Evolutionary conservation across 2,888 invertebrate genomes (phyloP).

Genomic region (Choristoneura rosaceana): DNA sequence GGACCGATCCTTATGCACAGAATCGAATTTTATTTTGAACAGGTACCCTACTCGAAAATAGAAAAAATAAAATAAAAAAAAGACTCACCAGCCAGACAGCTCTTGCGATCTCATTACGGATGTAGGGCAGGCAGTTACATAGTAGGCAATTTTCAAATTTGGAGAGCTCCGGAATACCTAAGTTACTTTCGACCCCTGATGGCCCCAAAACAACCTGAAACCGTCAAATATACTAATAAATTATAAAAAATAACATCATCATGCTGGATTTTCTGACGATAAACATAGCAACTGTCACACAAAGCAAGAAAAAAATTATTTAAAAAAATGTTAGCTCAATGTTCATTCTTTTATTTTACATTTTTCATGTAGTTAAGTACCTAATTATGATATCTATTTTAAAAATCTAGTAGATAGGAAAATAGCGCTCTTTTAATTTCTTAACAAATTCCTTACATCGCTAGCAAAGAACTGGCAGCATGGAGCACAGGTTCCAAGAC

Average conservation of each 20-base stretch:
- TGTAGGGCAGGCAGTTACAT: constrained; percentile 67
- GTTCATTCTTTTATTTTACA: no score
- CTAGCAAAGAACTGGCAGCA: constrained; percentile 75
- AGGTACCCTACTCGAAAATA: background rate
- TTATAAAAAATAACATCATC: no score
- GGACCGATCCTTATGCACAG: no score
- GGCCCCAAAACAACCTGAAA: constrained; percentile 72
- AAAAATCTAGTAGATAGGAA: no score
- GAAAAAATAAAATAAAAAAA: background rate
- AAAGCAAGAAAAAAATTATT: no score
- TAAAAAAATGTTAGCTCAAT: no score
- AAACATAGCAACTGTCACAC: background rate
- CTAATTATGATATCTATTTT: no score
- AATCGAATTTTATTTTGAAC: no score
- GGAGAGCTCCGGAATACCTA: constrained; percentile 73
- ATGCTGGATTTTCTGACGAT: background rate
- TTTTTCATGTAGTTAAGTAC: no score
- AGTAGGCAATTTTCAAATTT: constrained; percentile 78
- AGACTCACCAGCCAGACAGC: constrained; percentile 73
- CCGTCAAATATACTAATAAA: background rate
- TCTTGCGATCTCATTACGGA: constrained; percentile 73
- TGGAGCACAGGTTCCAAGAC: constrained; percentile 70
- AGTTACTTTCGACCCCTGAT: constrained; percentile 70
- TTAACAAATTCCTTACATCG: constrained; percentile 59
- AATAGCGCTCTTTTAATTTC: background rate